These are phyloP conservation scores for Conistra vaccinii DNA, from an alignment of 2,888 invertebrate genomes.

Conservation along the genomic window DNA sequence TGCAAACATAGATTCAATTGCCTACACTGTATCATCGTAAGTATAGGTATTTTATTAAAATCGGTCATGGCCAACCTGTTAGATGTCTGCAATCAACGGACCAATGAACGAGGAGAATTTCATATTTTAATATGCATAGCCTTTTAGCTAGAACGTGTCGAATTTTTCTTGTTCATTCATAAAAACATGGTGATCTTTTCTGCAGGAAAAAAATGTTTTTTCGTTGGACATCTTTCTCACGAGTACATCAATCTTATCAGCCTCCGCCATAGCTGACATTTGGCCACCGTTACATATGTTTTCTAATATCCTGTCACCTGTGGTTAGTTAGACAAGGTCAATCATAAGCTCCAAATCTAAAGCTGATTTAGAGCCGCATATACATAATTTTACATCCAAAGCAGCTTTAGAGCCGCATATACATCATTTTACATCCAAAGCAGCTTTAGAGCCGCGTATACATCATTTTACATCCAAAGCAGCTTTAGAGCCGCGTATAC, in stretches of 20 bases:
- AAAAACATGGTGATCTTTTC: conserved; percentile 1
- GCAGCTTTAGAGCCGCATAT: no score
- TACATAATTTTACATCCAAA: no score
- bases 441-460: not conserved
- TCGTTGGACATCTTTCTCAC: no score
- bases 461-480: not conserved
- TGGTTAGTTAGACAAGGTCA: no score
- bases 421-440: no score
- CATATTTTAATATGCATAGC: conserved; percentile 49
- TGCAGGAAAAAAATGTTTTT: not conserved
- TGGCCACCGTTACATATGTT: not conserved
- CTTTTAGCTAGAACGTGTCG: conserved; percentile 31
- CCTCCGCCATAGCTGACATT: not conserved
- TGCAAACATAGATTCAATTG: conserved; percentile 61
- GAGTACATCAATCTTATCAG: not conserved
- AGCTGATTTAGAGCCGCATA: no score
- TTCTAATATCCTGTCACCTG: not conserved
- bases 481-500: not conserved
- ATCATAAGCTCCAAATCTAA: no score
- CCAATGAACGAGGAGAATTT: conserved; percentile 43
- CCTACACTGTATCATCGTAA: conserved; percentile 50
- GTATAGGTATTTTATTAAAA: conserved; percentile 56
- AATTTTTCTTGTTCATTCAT: conserved; percentile 47
- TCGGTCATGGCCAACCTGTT: conserved; percentile 72
- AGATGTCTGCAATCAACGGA: conserved; percentile 50